Conservation (phyloP, 2,797 vertebrate genomes). For the Crocidura indochinensis region DNA sequence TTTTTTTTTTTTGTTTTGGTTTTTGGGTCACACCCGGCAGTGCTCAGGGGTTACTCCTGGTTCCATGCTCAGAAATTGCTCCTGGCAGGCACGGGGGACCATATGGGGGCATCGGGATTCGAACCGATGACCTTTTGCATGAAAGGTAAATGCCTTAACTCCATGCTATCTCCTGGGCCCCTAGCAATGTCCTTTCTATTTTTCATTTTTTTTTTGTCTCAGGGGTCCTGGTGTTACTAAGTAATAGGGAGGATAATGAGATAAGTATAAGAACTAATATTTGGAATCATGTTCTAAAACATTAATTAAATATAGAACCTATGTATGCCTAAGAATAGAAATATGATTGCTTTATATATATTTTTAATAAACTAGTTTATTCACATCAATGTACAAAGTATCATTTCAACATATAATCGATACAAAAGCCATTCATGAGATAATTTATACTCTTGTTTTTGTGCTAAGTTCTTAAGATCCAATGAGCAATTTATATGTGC, state of each 20-base stretch:
- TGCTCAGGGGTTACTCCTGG: no score
- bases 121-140: no score
- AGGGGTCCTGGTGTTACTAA: not conserved
- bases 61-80: no score
- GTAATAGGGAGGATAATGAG: not conserved
- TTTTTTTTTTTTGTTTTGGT: no score
- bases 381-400: constrained; percentile 19
- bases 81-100: no score
- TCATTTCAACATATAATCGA: constrained; percentile 42
- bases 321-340: not conserved
- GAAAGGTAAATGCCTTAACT: no score
- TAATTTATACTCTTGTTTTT: constrained; percentile 39
- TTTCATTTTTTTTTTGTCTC: not conserved
- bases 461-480: constrained; percentile 18
- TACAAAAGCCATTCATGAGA: not conserved
- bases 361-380: constrained; percentile 43
- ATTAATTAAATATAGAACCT: not conserved
- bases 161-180: no score
- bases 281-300: not conserved
- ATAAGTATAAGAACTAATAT: not conserved
- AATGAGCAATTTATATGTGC: not conserved
- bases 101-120: no score
- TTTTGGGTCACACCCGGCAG: no score
- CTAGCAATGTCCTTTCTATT: not conserved
- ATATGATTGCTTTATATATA: not conserved